Conservation (phyloP, 2,888 invertebrate genomes). For the Caenorhabditis virilis region DNA sequence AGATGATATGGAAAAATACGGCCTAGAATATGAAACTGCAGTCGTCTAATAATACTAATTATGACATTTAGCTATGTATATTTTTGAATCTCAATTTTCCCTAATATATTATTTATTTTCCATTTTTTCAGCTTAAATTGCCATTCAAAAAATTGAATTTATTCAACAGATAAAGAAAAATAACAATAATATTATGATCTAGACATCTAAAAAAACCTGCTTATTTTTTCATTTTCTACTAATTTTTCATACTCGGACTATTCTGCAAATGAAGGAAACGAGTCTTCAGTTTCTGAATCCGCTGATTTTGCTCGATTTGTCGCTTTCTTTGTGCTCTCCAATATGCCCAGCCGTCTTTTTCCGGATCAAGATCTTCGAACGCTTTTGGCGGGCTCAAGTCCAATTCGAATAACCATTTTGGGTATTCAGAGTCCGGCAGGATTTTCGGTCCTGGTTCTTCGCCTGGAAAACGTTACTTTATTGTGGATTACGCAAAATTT, state of each 20-base stretch:
- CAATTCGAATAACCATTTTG: constrained; percentile 70
- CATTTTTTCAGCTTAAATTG: constrained; percentile 26
- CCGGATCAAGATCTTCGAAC: constrained; percentile 64
- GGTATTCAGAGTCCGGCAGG: constrained; percentile 70
- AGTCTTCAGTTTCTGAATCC: constrained; percentile 54
- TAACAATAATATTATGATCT: not conserved
- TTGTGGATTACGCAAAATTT: constrained; percentile 4
- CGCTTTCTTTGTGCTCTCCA: constrained; percentile 59
- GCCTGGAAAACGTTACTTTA: constrained; percentile 48
- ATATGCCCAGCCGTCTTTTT: constrained; percentile 63
- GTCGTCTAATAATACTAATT: constrained; percentile 34
- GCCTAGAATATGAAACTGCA: constrained; percentile 66
- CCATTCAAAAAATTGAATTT: no score
- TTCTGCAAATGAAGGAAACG: constrained; percentile 59
- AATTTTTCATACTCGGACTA: constrained; percentile 52
- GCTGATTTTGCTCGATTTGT: constrained; percentile 53
- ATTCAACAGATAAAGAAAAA: no score
- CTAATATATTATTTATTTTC: not conserved
- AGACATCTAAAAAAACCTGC: not conserved
- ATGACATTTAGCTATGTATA: not conserved
- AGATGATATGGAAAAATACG: constrained; percentile 63
- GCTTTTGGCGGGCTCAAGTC: constrained; percentile 45
- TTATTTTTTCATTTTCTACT: not conserved
- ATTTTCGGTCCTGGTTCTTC: constrained; percentile 71
- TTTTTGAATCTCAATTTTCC: not conserved